Evolutionary conservation across 2,113 vertebrate species (phyloP).

Genomic region (Melanerpes formicivorus): DNA sequence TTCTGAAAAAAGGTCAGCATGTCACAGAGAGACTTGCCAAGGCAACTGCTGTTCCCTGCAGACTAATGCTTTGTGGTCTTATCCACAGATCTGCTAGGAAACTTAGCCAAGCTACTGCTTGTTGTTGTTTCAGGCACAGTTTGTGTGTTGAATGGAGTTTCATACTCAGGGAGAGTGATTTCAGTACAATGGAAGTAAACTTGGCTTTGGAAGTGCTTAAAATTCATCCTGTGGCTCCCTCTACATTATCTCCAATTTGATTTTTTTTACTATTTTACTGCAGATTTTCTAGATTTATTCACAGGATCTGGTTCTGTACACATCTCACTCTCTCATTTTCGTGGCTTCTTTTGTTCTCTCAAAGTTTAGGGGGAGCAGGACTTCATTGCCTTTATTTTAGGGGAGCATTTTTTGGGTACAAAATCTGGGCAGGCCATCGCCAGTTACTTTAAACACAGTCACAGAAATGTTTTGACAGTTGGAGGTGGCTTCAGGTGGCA

Average conservation of each 20-base stretch:
- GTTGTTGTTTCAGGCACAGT: conserved; percentile 9
- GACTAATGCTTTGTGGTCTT: conserved; percentile 32
- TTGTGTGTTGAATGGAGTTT: background rate
- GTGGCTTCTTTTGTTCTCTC: background rate
- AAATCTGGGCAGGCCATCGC: background rate
- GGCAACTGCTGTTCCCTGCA: conserved; percentile 40
- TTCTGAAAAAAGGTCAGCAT: conserved; percentile 40
- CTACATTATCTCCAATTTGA: background rate
- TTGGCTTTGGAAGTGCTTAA: background rate
- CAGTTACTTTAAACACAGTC: background rate
- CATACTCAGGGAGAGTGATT: background rate
- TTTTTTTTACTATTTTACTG: background rate
- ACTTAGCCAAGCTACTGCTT: conserved; percentile 1
- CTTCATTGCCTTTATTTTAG: background rate
- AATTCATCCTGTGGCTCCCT: background rate
- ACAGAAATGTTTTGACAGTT: background rate
- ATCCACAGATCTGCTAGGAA: background rate
- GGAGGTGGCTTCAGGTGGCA: background rate
- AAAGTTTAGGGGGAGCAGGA: background rate
- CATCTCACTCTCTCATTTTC: background rate
- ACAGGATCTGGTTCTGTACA: background rate
- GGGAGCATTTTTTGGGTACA: background rate
- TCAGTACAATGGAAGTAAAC: background rate
- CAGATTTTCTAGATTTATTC: background rate
- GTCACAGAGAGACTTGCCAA: conserved; percentile 39